Evolutionary conservation across 2,888 invertebrate genomes (phyloP), one percentile per base, ranked within the genome.

Genomic region (Epinotia demarniana): DNA sequence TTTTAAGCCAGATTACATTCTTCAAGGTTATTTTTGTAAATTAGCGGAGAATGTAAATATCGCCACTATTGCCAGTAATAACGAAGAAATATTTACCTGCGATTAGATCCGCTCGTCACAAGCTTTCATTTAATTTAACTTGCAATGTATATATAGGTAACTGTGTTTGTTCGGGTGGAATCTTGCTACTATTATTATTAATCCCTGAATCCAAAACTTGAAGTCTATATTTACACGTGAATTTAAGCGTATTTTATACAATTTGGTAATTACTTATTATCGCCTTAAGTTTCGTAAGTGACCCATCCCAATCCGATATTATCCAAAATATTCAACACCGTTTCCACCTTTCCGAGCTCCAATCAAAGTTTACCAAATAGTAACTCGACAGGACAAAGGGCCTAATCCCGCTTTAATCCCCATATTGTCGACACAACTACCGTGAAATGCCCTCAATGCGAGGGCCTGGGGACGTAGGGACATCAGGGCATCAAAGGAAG

Each of bases 401-500:
- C 81, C 86, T 90, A 90, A 91, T 89, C 90, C 86, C 82, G 75
- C 77, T 83, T 84, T 90, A 90, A 91, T 89, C 92, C 90, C 79
- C 78, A 85, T 86, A 90, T 91, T 91, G 90, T 90, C 80, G 82
- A 83, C 80, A 86, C 92, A 92, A 92, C 91, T 91, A 92, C 89
- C 90, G 90, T 90, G 91, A 91, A 91, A 90, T 91, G 90, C 89
- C 27, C 90, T 90, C 88, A 89, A 86, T 82, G 82, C 79, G 79
- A 80, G 69, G 68, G 80, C 81, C 79, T 81, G 84, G 81, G 83
- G 80, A 81, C 83, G 84, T 81, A 85, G 81, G 83, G 80, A 81
- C 83, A 84, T 92, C 91, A 89, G 86, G 77, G 77, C 86, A 91
- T 92, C 91, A 92, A 92, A 91, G 90, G 90, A 90, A 86, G 83